Evolutionary conservation across 2,113 vertebrate species (phyloP).

Genomic region (human): GRCh38 chr7:145390501-145391000

Average conservation of each 20-base stretch:
- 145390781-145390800: background rate
- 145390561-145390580: background rate
- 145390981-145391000: background rate
- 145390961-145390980: background rate
- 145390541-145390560: background rate
- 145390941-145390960: background rate
- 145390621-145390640: background rate
- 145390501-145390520: conserved; percentile 85
- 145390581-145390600: background rate
- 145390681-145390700: background rate
- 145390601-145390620: background rate
- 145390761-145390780: background rate
- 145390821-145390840: too few species aligned
- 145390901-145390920: background rate
- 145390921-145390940: background rate
- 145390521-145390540: background rate
- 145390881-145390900: background rate
- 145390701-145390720: background rate
- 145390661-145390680: background rate
- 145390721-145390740: background rate
- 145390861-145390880: background rate
- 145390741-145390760: background rate
- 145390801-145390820: background rate
- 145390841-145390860: background rate
- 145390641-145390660: background rate